phyloP scores from a whole-genome alignment of 2,113 vertebrate species.

The Rhipidura dahli region DNA sequence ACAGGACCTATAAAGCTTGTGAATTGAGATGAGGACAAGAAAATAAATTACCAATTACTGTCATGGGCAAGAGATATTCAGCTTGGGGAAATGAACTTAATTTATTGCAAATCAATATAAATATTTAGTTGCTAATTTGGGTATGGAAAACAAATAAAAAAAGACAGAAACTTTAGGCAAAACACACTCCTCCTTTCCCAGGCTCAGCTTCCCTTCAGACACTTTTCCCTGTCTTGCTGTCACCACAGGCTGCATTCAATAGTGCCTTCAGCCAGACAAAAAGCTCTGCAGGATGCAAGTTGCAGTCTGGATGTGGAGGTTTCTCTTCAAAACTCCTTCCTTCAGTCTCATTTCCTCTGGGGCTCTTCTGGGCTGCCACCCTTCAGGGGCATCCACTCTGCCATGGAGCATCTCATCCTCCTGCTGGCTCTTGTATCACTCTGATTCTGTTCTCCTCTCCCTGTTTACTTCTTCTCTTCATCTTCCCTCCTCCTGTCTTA shows the following conservation, averaged over 20 bases:
- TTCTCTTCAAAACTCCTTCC: not conserved
- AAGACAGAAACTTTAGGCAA: not conserved
- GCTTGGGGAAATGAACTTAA: not conserved
- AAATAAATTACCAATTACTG: not conserved
- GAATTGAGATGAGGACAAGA: not conserved
- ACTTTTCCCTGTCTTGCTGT: not conserved
- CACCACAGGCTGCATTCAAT: not conserved
- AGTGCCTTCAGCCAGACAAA: not conserved
- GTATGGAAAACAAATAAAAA: not conserved
- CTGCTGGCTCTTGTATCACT: not conserved
- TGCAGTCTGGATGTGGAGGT: rapidly evolving
- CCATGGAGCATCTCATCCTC: not conserved
- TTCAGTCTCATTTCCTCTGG: not conserved
- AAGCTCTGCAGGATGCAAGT: rapidly evolving
- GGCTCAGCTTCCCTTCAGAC: not conserved
- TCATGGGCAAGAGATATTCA: not conserved
- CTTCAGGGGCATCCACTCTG: not conserved
- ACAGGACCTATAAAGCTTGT: not conserved
- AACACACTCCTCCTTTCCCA: not conserved
- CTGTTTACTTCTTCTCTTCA: not conserved
- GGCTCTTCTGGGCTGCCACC: not conserved
- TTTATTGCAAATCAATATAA: not conserved
- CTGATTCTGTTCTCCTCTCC: not conserved
- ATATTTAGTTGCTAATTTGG: not conserved
- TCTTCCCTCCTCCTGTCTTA: not conserved